These are phyloP conservation scores for Andrena praecox DNA, from an alignment of 2,888 invertebrate genomes.

Conservation along the genomic window DNA sequence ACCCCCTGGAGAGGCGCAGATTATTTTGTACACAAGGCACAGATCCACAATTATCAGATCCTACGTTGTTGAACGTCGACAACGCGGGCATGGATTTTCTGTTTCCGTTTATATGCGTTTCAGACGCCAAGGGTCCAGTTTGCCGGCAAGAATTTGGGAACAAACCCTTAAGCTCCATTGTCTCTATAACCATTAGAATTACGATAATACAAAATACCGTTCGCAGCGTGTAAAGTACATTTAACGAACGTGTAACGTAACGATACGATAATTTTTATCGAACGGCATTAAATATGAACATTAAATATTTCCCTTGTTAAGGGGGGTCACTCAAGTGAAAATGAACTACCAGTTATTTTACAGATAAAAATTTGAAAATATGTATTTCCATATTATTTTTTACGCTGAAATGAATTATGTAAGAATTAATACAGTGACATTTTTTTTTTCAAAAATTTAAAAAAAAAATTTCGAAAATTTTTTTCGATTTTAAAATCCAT, in stretches of 20 bases:
- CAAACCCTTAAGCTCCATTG: conserved; percentile 86
- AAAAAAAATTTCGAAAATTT: too few relatives aligned
- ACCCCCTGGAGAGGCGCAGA: conserved; percentile 79
- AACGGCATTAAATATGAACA: not conserved
- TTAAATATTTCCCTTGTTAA: too few relatives aligned
- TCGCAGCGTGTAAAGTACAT: conserved; percentile 4
- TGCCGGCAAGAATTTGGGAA: conserved; percentile 86
- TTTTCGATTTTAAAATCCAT: too few relatives aligned
- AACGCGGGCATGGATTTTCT: conserved; percentile 83
- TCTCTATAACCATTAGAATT: conserved; percentile 84
- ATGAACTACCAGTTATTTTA: too few relatives aligned
- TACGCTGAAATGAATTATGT: too few relatives aligned
- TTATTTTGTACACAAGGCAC: conserved; percentile 78
- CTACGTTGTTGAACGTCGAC: conserved; percentile 79
- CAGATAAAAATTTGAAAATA: too few relatives aligned
- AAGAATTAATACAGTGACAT: too few relatives aligned
- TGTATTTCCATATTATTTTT: too few relatives aligned
- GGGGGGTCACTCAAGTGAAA: too few relatives aligned
- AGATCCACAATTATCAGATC: conserved; percentile 82
- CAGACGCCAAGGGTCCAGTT: conserved; percentile 85
- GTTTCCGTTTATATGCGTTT: conserved; percentile 86
- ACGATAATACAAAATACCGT: not conserved
- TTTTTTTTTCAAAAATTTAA: too few relatives aligned
- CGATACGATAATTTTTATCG: conserved; percentile 8
- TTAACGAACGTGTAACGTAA: not conserved